Conservation (phyloP, 2,113 vertebrate species). For the Eidolon helvum region DNA sequence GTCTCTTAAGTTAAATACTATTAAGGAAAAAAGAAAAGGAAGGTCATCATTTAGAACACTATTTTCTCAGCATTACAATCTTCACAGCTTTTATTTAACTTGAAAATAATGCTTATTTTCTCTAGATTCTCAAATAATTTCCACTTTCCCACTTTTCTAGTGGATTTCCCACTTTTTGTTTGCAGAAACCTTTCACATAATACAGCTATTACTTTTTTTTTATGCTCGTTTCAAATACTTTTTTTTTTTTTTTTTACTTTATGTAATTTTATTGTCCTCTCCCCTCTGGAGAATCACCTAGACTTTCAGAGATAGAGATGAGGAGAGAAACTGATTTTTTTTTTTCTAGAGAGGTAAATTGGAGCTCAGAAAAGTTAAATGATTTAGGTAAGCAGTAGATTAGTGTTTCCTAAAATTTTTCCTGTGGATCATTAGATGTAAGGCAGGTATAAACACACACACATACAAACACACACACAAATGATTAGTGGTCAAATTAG, state of each 20-base stretch:
- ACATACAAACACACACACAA: neutral
- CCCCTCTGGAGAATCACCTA: neutral
- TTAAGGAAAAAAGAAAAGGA: neutral
- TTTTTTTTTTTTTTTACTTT: neutral
- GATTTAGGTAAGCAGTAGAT: neutral
- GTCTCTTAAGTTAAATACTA: neutral
- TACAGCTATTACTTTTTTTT: neutral
- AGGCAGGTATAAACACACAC: neutral
- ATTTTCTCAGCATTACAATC: neutral
- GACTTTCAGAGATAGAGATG: neutral
- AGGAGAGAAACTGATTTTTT: neutral
- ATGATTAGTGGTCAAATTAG: neutral
- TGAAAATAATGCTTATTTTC: neutral
- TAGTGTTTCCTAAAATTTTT: neutral
- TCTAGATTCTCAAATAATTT: neutral
- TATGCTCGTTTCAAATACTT: neutral
- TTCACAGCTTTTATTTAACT: neutral
- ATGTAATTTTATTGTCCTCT: neutral
- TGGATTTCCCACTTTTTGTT: neutral
- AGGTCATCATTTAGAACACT: neutral
- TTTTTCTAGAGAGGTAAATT: neutral
- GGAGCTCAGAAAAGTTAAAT: neutral
- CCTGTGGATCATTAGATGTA: neutral
- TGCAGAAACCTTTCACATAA: neutral
- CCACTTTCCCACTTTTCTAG: neutral